phyloP scores from a whole-genome alignment of 2,113 vertebrate genomes.

The Columba janthina region DNA sequence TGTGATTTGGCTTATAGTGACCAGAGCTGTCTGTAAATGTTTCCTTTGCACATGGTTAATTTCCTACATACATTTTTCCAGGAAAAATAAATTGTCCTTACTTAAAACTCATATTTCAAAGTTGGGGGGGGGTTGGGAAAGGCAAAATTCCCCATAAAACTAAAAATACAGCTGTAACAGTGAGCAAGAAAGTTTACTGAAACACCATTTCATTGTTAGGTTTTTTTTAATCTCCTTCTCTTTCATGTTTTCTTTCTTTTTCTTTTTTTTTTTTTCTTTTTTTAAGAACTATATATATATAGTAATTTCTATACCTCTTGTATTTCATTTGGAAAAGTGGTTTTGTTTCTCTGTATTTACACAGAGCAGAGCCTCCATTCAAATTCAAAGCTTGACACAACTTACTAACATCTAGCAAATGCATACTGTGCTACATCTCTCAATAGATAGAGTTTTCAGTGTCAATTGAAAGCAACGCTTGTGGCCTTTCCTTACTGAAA shows the following conservation, averaged over 20 bases:
- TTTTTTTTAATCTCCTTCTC: not conserved
- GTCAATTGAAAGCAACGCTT: not conserved
- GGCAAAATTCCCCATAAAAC: not conserved
- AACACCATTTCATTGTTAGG: not conserved
- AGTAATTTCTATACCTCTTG: not conserved
- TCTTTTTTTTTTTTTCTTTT: not conserved
- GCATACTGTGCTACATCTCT: not conserved
- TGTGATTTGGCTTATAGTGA: not conserved
- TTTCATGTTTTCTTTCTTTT: not conserved
- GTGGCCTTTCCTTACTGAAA: not conserved
- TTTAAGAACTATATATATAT: not conserved
- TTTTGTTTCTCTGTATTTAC: not conserved
- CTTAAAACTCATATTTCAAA: not conserved
- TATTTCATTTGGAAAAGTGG: not conserved
- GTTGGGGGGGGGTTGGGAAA: no score
- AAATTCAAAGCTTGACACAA: not conserved
- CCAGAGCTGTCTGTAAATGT: not conserved
- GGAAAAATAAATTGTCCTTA: not conserved
- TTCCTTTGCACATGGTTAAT: not conserved
- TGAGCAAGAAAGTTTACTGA: not conserved
- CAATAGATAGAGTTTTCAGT: not conserved
- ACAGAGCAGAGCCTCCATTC: not conserved
- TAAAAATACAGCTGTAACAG: not conserved
- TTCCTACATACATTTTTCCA: not conserved
- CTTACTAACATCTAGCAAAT: not conserved